Conservation (phyloP, 2,888 invertebrate species). For the Pomacea canaliculata region DNA sequence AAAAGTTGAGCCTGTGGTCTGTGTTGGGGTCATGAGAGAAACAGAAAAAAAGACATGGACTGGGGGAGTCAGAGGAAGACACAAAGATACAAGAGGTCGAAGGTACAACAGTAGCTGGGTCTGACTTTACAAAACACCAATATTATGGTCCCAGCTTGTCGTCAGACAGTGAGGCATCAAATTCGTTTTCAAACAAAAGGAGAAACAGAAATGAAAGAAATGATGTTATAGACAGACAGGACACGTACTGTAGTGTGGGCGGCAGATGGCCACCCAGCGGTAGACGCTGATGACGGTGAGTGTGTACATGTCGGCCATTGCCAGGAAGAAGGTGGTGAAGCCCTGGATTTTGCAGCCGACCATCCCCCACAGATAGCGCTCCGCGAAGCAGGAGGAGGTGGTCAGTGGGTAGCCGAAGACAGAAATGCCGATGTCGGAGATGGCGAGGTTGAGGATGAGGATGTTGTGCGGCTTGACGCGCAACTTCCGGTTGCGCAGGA, state of each 20-base stretch:
- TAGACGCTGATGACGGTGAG: conserved; percentile 38
- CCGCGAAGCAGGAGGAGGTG: conserved; percentile 34
- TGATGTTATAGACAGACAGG: not conserved
- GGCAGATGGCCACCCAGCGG: conserved; percentile 40
- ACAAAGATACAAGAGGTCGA: no score
- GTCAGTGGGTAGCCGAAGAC: conserved; percentile 40
- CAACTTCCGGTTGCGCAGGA: conserved; percentile 9
- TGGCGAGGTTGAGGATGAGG: conserved; percentile 41
- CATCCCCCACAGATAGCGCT: conserved; percentile 33
- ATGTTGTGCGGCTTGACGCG: conserved; percentile 31
- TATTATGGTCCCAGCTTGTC: no score
- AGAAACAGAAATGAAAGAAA: no score
- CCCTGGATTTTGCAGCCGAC: conserved; percentile 36
- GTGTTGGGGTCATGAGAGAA: not conserved
- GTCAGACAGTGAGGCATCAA: no score
- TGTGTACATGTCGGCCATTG: conserved; percentile 37
- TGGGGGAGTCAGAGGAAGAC: not conserved
- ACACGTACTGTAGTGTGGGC: conserved; percentile 38
- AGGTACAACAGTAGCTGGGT: no score
- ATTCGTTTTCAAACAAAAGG: no score
- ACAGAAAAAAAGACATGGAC: not conserved
- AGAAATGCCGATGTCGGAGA: conserved; percentile 39
- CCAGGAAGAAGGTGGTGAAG: conserved; percentile 38
- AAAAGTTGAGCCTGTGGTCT: conserved; percentile 29
- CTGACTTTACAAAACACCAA: no score